Percentiles rank a stretch among this genome's conserved stretches.
Conservation (phyloP, 1,140 invertebrate species). For the Spodoptera frugiperda region DNA sequence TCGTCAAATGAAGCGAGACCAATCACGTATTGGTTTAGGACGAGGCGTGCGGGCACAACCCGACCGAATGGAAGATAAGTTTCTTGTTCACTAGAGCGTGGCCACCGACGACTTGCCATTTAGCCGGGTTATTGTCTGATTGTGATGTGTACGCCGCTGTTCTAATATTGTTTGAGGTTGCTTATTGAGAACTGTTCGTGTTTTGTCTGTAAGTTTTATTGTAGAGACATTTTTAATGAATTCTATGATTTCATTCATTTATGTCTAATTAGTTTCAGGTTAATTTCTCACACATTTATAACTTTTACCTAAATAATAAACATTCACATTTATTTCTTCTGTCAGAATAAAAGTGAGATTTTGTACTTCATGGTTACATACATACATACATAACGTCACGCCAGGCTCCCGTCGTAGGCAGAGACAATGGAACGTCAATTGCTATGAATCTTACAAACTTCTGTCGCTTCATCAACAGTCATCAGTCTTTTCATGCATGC, state of each 20-base stretch:
- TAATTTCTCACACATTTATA: too few species aligned
- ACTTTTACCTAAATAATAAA: too few species aligned
- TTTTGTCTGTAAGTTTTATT: not conserved
- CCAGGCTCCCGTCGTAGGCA: too few species aligned
- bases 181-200: constrained; percentile 7
- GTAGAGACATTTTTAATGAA: not conserved
- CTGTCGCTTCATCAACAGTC: too few species aligned
- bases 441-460: too few species aligned
- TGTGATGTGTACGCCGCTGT: constrained; percentile 28
- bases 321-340: too few species aligned
- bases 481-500: too few species aligned
- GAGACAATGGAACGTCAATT: too few species aligned
- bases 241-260: not conserved
- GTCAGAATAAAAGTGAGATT: too few species aligned
- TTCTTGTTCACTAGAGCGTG: constrained; percentile 43
- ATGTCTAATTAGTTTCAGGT: not conserved
- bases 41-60: constrained; percentile 36
- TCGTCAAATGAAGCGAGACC: constrained; percentile 55
- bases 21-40: constrained; percentile 64
- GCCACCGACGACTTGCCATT: constrained; percentile 22
- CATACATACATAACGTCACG: too few species aligned
- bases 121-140: constrained; percentile 33
- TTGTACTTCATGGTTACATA: too few species aligned
- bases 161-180: constrained; percentile 27
- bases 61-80: constrained; percentile 15